A percentile compares a stretch with the other conserved stretches of the same genome.
These are phyloP conservation scores for Nothoprocta pentlandii DNA, from an alignment of 2,113 vertebrate species.

Conservation along the genomic window DNA sequence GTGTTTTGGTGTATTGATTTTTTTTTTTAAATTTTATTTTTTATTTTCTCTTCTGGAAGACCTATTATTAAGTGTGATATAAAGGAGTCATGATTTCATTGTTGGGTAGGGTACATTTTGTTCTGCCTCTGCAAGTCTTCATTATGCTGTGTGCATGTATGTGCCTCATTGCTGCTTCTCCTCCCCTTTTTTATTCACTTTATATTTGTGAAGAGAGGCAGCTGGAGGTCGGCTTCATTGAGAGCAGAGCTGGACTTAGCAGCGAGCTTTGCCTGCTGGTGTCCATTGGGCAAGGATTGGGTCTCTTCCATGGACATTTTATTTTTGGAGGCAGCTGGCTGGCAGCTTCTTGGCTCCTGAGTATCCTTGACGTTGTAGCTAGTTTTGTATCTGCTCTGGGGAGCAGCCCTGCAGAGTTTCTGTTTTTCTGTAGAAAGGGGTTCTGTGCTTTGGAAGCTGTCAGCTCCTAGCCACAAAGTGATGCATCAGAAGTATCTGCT, in stretches of 20 bases:
- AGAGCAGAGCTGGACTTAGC: neutral
- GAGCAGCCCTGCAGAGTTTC: neutral
- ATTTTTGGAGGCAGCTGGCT: constrained; percentile 5
- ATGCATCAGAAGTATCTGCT: neutral
- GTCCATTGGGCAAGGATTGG: neutral
- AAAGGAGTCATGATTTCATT: neutral
- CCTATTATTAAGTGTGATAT: neutral
- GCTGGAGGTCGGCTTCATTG: neutral
- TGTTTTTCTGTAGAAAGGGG: neutral
- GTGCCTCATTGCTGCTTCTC: neutral
- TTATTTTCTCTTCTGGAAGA: neutral
- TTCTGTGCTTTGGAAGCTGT: neutral
- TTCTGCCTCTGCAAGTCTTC: neutral
- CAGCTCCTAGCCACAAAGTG: accelerated
- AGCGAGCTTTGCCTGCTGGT: neutral
- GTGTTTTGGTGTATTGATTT: neutral
- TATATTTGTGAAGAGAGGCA: neutral
- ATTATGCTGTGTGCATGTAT: accelerated
- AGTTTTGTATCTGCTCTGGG: neutral
- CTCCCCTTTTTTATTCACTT: neutral
- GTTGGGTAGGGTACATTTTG: neutral
- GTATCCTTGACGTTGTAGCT: neutral
- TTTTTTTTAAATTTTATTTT: too few relatives aligned
- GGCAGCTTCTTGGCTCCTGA: constrained; percentile 39
- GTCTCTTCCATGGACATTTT: neutral